A percentile compares a stretch with the other conserved stretches of the same genome.
Evolutionary conservation across 2,113 vertebrate genomes (phyloP).

Genomic region (Meleagris gallopavo): DNA sequence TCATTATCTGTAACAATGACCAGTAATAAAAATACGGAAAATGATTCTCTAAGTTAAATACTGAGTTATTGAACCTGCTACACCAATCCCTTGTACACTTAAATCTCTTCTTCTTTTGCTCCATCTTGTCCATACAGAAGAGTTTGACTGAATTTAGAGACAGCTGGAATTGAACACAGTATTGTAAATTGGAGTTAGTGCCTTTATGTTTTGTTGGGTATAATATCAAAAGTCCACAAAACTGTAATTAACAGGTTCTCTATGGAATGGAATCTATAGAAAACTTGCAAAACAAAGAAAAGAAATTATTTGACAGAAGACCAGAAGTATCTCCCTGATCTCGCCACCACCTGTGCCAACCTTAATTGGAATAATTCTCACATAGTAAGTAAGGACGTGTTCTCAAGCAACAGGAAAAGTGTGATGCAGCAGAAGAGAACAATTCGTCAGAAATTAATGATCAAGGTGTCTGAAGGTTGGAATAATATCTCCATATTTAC

Average conservation of each 20-base stretch:
- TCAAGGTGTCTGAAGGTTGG: neutral
- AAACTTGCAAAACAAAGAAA: neutral
- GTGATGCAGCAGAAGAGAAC: neutral
- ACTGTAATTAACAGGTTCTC: neutral
- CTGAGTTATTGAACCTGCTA: neutral
- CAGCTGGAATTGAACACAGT: neutral
- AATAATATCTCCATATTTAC: neutral
- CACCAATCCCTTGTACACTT: neutral
- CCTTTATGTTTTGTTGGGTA: neutral
- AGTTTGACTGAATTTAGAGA: neutral
- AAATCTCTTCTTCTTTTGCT: neutral
- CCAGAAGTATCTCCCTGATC: neutral
- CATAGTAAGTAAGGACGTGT: neutral
- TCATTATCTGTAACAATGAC: neutral
- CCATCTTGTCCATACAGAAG: neutral
- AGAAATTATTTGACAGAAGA: neutral
- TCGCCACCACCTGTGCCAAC: neutral
- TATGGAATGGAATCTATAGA: neutral
- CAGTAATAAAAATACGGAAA: neutral
- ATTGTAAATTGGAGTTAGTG: neutral
- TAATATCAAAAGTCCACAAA: neutral
- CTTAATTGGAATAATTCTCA: neutral
- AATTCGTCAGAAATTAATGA: neutral
- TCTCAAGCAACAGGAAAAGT: neutral
- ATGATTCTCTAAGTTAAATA: neutral